These are phyloP conservation scores for Echinometra lucunter DNA, from an alignment of 53 echinoderm and acorn worm species.

Conservation along the genomic window DNA sequence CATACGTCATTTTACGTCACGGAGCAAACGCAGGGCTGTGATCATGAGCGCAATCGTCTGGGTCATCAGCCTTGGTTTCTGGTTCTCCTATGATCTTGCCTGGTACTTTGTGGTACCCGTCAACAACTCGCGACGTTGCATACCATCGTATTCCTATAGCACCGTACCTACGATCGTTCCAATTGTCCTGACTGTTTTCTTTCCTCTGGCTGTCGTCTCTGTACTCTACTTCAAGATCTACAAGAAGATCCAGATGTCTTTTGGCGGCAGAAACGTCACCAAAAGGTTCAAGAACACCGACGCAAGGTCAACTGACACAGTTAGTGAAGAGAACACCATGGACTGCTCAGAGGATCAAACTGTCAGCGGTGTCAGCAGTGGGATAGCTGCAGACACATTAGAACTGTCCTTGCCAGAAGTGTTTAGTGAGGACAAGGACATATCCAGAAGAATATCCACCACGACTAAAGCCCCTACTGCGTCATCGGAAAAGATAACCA, in stretches of 20 bases:
- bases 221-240: constrained; percentile 31
- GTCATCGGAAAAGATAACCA: not conserved
- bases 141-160: not conserved
- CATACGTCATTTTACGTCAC: constrained; percentile 38
- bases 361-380: not conserved
- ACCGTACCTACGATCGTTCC: not conserved
- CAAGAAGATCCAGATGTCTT: not conserved
- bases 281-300: not conserved
- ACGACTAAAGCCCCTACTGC: not conserved
- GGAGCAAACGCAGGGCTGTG: constrained; percentile 11
- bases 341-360: not conserved
- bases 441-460: not conserved
- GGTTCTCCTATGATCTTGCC: constrained; percentile 12
- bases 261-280: not conserved
- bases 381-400: not conserved
- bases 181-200: not conserved
- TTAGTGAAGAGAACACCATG: not conserved
- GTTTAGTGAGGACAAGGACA: not conserved
- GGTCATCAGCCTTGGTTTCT: not conserved
- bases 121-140: not conserved
- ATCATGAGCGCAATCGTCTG: not conserved
- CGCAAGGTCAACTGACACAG: not conserved
- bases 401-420: not conserved
- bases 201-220: constrained; percentile 2
- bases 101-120: constrained; percentile 21